Percentiles rank a stretch among this genome's conserved stretches.
phyloP scores from a whole-genome alignment of 2,113 vertebrate genomes.

The Gambusia holbrooki region DNA sequence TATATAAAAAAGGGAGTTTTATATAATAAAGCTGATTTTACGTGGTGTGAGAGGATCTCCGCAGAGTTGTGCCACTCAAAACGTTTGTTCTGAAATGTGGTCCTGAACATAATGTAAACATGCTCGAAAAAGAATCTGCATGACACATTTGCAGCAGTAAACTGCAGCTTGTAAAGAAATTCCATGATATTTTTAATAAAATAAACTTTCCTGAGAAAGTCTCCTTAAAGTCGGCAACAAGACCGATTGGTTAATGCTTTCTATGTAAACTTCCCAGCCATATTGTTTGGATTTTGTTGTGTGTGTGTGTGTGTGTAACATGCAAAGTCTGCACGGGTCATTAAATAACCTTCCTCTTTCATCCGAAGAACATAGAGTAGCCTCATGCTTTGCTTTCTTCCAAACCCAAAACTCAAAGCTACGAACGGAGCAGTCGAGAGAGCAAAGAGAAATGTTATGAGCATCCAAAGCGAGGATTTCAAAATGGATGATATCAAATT shows the following conservation, averaged over 20 bases:
- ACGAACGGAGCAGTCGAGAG: constrained; percentile 8
- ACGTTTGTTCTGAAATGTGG: neutral
- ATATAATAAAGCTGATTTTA: neutral
- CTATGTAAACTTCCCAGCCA: neutral
- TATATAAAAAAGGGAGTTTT: neutral
- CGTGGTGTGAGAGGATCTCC: neutral
- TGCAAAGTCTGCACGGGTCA: constrained; percentile 7
- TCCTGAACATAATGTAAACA: constrained; percentile 4
- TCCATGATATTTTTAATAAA: neutral
- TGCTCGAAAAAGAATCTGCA: neutral
- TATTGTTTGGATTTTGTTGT: neutral
- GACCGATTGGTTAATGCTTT: constrained; percentile 3
- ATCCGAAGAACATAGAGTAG: constrained; percentile 18
- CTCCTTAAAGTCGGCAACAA: neutral
- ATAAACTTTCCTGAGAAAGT: neutral
- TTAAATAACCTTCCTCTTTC: constrained; percentile 13
- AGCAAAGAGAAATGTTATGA: constrained; percentile 19
- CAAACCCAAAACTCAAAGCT: constrained; percentile 31
- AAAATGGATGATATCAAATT: constrained; percentile 41
- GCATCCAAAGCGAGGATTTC: constrained; percentile 21
- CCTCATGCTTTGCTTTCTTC: constrained; percentile 21
- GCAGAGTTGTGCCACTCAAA: neutral
- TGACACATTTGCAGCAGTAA: neutral
- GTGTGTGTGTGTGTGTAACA: neutral
- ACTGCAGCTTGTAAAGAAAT: neutral